Conservation (phyloP, 2,113 vertebrate genomes). For the Pyrgilauda ruficollis region DNA sequence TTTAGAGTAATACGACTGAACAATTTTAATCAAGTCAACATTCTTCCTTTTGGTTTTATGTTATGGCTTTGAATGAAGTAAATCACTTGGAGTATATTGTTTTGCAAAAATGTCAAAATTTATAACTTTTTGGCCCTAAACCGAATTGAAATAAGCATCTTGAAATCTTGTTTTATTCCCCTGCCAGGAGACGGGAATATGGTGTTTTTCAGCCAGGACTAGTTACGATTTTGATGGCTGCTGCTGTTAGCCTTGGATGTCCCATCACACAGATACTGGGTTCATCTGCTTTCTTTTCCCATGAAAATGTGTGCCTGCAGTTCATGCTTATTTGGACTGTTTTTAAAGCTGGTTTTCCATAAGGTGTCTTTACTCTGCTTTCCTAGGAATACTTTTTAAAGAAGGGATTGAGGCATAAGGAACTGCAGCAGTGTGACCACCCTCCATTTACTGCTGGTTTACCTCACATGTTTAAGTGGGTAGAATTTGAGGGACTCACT, state of each 20-base stretch:
- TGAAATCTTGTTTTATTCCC: conserved; percentile 17
- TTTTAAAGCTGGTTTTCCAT: background rate
- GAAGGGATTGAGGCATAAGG: background rate
- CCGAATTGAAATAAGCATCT: background rate
- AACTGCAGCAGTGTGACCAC: background rate
- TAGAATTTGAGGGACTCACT: background rate
- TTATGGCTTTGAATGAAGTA: conserved; percentile 36
- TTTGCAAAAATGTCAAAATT: conserved; percentile 27
- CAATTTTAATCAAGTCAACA: conserved; percentile 49
- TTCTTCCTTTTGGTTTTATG: conserved; percentile 30
- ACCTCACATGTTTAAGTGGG: background rate
- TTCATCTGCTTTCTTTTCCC: background rate
- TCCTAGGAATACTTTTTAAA: background rate
- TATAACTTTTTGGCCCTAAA: background rate
- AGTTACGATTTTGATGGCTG: background rate
- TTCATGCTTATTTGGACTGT: background rate
- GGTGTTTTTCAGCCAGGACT: background rate
- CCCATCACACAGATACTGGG: background rate
- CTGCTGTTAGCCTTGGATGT: background rate
- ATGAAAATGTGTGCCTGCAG: background rate
- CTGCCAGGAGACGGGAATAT: background rate
- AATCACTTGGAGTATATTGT: conserved; percentile 5
- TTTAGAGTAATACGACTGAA: background rate
- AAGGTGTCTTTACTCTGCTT: background rate
- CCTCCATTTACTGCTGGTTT: background rate